Percentiles rank a stretch among this genome's conserved stretches.
phyloP scores from a whole-genome alignment of 2,113 vertebrate species.

The Baryphthengus martii region DNA sequence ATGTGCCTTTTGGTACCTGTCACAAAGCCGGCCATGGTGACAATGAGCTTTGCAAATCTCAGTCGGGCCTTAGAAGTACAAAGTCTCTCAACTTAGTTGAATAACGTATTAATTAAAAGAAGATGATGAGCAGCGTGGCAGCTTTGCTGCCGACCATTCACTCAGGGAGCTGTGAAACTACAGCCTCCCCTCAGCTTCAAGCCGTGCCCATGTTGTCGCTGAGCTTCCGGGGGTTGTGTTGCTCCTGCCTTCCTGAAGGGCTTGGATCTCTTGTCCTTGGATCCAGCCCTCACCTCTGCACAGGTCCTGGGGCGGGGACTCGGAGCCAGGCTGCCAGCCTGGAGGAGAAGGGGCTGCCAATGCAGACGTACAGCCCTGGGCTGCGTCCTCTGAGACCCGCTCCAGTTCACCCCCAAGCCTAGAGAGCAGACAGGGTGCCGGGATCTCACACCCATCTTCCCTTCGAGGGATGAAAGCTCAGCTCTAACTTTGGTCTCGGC shows the following conservation, averaged over 20 bases:
- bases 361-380: background rate
- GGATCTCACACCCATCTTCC: background rate
- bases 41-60: background rate
- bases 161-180: background rate
- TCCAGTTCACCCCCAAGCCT: background rate
- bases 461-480: background rate
- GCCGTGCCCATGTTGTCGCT: background rate
- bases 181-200: background rate
- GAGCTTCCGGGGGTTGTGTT: background rate
- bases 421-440: background rate
- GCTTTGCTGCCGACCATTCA: background rate
- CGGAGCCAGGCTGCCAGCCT: background rate
- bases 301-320: background rate
- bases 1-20: background rate
- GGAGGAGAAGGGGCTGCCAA: background rate
- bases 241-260: background rate
- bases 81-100: background rate
- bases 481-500: background rate
- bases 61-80: background rate
- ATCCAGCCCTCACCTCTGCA: background rate
- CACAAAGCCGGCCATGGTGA: background rate
- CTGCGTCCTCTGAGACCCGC: background rate
- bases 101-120: background rate
- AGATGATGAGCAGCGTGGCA: background rate
- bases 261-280: accelerated